Evolutionary conservation across 1,140 invertebrate species (phyloP).

Genomic region (Anastatus disparis): DNA sequence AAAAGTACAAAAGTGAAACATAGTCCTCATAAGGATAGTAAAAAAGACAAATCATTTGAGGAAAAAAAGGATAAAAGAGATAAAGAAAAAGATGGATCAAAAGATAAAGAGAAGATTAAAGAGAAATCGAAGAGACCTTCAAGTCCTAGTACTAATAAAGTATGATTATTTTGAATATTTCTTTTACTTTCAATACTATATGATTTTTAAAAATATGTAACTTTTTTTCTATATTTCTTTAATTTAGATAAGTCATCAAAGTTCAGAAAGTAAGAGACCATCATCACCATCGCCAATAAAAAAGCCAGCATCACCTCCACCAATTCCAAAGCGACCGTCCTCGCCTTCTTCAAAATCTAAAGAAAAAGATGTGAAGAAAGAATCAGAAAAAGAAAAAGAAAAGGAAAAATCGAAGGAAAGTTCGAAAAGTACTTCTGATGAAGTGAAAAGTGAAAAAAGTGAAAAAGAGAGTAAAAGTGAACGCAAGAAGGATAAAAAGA

Average conservation of each 20-base stretch:
- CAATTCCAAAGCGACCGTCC: slow-evolving; percentile 55
- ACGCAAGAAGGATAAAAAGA: slow-evolving; percentile 66
- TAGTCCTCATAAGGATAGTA: slow-evolving; percentile 68
- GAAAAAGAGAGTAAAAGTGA: slow-evolving; percentile 60
- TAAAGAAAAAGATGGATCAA: slow-evolving; percentile 71
- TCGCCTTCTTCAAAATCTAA: slow-evolving; percentile 65
- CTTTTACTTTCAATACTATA: background rate
- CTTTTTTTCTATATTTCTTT: background rate
- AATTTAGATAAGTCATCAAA: slow-evolving; percentile 47
- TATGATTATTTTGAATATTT: background rate
- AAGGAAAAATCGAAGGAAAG: slow-evolving; percentile 60
- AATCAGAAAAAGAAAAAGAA: slow-evolving; percentile 57
- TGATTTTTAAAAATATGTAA: background rate
- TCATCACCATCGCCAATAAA: slow-evolving; percentile 51
- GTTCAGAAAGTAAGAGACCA: slow-evolving; percentile 53
- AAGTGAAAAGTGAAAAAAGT: slow-evolving; percentile 53
- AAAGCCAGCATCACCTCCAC: slow-evolving; percentile 61
- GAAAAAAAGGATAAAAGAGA: slow-evolving; percentile 75
- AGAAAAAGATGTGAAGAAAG: slow-evolving; percentile 52
- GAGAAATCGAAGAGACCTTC: slow-evolving; percentile 74
- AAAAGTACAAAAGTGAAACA: slow-evolving; percentile 71
- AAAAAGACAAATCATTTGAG: slow-evolving; percentile 68
- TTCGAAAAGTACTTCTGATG: slow-evolving; percentile 51
- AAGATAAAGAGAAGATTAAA: slow-evolving; percentile 72
- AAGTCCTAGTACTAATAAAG: slow-evolving; percentile 66